Conservation (phyloP, 1,140 invertebrate genomes). For the Bombus impatiens region DNA sequence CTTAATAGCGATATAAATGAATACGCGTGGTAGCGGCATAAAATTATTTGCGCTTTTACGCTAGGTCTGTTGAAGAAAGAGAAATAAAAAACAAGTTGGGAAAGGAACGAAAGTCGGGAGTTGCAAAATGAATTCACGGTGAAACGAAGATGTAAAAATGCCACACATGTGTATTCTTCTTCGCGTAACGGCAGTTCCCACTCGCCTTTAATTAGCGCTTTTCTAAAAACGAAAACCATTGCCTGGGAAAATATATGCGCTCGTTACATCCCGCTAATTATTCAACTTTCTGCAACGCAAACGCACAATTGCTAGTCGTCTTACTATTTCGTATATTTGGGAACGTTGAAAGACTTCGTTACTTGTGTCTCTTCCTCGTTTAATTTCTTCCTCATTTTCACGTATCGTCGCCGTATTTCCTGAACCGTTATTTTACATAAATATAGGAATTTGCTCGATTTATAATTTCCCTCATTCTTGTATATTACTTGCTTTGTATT, state of each 20-base stretch:
- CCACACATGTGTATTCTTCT: not conserved
- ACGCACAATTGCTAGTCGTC: not conserved
- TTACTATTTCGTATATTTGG: too few relatives aligned
- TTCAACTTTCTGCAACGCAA: slow-evolving; percentile 3
- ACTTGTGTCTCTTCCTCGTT: too few relatives aligned
- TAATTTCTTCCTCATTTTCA: not conserved
- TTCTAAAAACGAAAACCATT: slow-evolving; percentile 25
- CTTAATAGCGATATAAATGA: slow-evolving; percentile 15
- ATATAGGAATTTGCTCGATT: not conserved
- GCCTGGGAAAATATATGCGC: slow-evolving; percentile 43
- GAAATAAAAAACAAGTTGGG: not conserved
- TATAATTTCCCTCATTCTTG: too few relatives aligned
- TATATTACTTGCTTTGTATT: not conserved
- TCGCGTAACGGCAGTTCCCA: not conserved
- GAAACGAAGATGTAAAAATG: slow-evolving; percentile 33
- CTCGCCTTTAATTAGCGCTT: slow-evolving; percentile 38
- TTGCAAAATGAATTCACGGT: slow-evolving; percentile 20
- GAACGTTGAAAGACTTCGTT: too few relatives aligned
- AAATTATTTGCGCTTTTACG: slow-evolving; percentile 27
- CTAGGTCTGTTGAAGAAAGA: not conserved
- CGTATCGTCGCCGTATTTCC: not conserved
- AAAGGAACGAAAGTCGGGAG: not conserved
- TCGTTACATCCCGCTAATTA: slow-evolving; percentile 39
- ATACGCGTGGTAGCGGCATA: not conserved
- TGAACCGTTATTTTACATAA: not conserved